These are phyloP conservation scores for Conopomorpha cramerella DNA, from an alignment of 1,140 invertebrate genomes.

Conservation along the genomic window DNA sequence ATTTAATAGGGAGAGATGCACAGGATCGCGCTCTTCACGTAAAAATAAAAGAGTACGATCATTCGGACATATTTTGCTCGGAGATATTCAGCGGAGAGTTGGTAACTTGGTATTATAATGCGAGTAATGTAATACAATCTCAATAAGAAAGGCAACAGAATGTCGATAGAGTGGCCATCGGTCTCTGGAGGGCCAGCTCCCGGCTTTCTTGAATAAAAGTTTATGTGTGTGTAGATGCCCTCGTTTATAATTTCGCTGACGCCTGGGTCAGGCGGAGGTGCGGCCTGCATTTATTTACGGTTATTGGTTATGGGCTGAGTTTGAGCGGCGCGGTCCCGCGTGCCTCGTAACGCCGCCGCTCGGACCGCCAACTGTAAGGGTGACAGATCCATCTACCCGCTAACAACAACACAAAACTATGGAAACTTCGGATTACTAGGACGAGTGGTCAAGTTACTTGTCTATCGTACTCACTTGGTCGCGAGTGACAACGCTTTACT, in stretches of 20 bases:
- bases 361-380: too few species aligned
- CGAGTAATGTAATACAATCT: too few species aligned
- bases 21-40: conserved; percentile 51
- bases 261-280: conserved; percentile 6
- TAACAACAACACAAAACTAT: too few species aligned
- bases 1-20: conserved; percentile 61
- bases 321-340: conserved; percentile 26
- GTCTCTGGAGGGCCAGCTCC: neutral
- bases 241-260: conserved; percentile 25
- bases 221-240: conserved; percentile 6
- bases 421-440: too few species aligned
- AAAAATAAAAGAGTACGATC: conserved; percentile 55
- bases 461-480: too few species aligned
- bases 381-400: too few species aligned
- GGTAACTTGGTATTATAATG: too few species aligned
- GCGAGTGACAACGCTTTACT: too few species aligned
- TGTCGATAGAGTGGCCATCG: neutral
- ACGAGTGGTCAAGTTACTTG: too few species aligned
- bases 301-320: conserved; percentile 55
- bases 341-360: conserved; percentile 50
- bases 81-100: neutral
- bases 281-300: conserved; percentile 42
- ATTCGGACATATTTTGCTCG: conserved; percentile 29
- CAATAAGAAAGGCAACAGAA: neutral
- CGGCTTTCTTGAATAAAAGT: neutral